Evolutionary conservation across 2,888 invertebrate species (phyloP).

Genomic region (Micropterix aruncella): DNA sequence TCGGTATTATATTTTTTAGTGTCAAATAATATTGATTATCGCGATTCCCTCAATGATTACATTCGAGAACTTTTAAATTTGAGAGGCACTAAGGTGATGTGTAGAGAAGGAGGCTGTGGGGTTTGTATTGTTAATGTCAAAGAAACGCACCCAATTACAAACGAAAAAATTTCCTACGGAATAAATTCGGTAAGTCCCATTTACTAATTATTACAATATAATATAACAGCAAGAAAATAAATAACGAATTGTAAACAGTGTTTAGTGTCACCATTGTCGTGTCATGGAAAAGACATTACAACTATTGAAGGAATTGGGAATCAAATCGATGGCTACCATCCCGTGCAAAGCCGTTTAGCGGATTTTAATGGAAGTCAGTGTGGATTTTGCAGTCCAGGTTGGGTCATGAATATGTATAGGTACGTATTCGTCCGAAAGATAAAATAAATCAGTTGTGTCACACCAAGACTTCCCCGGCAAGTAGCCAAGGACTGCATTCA

Average conservation of each 20-base stretch:
- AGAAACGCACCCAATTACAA: conserved; percentile 18
- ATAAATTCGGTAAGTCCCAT: conserved; percentile 53
- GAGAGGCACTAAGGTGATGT: conserved; percentile 54
- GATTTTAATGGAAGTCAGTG: conserved; percentile 45
- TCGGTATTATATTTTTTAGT: too few species aligned
- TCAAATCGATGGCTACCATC: conserved; percentile 35
- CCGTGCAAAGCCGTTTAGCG: conserved; percentile 38
- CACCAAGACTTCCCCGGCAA: too few species aligned
- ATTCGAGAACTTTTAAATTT: conserved; percentile 38
- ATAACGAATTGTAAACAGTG: too few species aligned
- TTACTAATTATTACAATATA: too few species aligned
- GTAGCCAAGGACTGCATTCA: too few species aligned
- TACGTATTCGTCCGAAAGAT: too few species aligned
- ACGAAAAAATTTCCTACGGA: conserved; percentile 24
- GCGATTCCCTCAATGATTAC: conserved; percentile 37
- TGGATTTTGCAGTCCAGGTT: conserved; percentile 51
- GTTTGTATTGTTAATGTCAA: conserved; percentile 39
- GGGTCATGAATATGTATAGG: conserved; percentile 50
- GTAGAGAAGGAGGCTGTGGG: conserved; percentile 56
- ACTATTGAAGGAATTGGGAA: conserved; percentile 47
- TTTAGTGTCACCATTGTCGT: conserved; percentile 22
- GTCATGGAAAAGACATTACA: conserved; percentile 39
- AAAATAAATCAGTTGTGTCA: too few species aligned
- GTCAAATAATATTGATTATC: neutral
- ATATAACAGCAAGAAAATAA: too few species aligned